Evolutionary conservation across 1,140 invertebrate genomes (phyloP), one percentile per base, ranked within the genome.

Genomic region (Paralvinella palmiformis): DNA sequence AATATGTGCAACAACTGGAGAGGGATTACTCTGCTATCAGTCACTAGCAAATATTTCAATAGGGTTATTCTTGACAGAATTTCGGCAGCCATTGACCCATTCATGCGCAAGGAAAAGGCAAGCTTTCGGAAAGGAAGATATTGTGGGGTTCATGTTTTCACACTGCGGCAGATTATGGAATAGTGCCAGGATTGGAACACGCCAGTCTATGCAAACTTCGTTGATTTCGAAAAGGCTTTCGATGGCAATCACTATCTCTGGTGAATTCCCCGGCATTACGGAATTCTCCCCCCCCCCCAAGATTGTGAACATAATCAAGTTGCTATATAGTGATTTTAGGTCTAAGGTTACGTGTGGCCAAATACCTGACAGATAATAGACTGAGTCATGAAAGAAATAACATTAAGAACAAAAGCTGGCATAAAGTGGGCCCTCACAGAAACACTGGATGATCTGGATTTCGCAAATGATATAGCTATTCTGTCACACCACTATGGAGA

Each of bases 401-500:
- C 57, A 37, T 53, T 48, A 55, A 52, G 59, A 22, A 29, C 13
- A n/a, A 17, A 22, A 31, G 65, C 33, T 52, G 68, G 65, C n/a
- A n/a, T 71, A 5, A 32, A 57, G 13, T 69, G 58, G 69, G 63
- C 15, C 13, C 27, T 67, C 5, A 53, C 36, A 17, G n/a, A 56
- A 15, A 37, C 29, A 24, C 48, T 71, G 31, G 63, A 68, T 59
- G 69, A 70, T 53, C 60, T 64, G 0, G 67, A 66, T 27, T 68
- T 70, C 67, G 67, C 69, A 58, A 65, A 71, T 37, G 69, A 66
- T 48, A 24, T 69, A 7, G 52, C 65, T 6, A 48, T 69, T 10
- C 52, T 57, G 29, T 57, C 55, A 2, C 27, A 57, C 27, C 27
- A 32, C 29, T 33, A 33, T n/a, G 24, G 31, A 33, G 24, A 56